Conservation (phyloP, 2,797 vertebrate species). For the Lerista edwardsae region DNA sequence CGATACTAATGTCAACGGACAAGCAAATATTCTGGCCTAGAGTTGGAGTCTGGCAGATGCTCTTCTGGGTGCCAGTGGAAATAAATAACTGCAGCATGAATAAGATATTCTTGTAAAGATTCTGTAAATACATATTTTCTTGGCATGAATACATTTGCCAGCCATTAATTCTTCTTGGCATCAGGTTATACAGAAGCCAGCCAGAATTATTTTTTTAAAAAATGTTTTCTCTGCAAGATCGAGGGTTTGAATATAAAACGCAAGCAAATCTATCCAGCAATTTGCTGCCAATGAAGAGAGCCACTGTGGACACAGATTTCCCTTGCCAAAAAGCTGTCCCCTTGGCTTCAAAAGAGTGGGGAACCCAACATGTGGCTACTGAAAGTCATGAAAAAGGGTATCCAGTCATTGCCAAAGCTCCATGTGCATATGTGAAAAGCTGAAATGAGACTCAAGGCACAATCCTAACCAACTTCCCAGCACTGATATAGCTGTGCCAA, state of each 20-base stretch:
- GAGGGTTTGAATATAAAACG: background rate
- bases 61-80: constrained; percentile 53
- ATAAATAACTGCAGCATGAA: constrained; percentile 51
- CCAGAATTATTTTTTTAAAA: constrained; percentile 2
- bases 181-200: constrained; percentile 17
- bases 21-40: constrained; percentile 47
- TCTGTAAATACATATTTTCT: constrained; percentile 44
- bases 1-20: constrained; percentile 31
- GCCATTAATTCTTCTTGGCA: constrained; percentile 7
- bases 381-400: too few relatives aligned
- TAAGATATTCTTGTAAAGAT: constrained; percentile 58
- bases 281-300: background rate
- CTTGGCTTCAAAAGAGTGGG: background rate
- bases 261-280: background rate
- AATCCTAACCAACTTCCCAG: too few relatives aligned
- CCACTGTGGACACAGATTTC: background rate
- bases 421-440: too few relatives aligned
- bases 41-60: constrained; percentile 37
- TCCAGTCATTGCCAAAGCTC: too few relatives aligned
- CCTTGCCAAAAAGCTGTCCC: background rate
- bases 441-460: too few relatives aligned
- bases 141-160: constrained; percentile 39
- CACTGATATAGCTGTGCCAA: too few relatives aligned
- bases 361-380: background rate
- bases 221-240: background rate